Evolutionary conservation across 2,113 vertebrate species (phyloP).

Genomic region (Ophthalmotilapia sp.): DNA sequence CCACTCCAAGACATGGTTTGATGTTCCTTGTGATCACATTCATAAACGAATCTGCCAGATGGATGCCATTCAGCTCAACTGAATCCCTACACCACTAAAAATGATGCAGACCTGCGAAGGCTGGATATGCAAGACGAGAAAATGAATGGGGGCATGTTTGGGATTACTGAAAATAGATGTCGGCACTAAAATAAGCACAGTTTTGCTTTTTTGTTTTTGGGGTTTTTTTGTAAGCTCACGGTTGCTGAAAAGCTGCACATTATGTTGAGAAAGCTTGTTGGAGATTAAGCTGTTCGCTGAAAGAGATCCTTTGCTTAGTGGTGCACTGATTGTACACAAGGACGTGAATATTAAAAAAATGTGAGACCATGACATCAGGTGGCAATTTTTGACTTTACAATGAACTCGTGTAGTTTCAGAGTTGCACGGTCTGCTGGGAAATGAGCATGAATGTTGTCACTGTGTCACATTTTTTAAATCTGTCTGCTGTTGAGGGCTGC

Average conservation of each 20-base stretch:
- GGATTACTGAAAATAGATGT: background rate
- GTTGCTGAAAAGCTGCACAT: background rate
- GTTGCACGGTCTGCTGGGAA: background rate
- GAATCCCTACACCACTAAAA: background rate
- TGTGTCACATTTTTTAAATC: background rate
- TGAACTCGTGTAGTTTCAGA: background rate
- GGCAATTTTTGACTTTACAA: background rate
- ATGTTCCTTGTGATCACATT: conserved; percentile 49
- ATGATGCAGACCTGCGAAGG: background rate
- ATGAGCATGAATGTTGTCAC: background rate
- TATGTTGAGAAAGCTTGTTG: background rate
- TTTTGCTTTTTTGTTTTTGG: background rate
- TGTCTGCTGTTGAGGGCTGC: background rate
- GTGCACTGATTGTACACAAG: background rate
- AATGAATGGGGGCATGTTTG: background rate
- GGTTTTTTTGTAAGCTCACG: accelerated
- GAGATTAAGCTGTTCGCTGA: background rate
- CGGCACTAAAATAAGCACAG: background rate
- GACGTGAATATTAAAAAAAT: accelerated
- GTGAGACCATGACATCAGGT: background rate
- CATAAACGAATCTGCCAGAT: conserved; percentile 60
- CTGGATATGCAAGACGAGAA: background rate
- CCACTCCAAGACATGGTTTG: conserved; percentile 42
- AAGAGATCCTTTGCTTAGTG: background rate
- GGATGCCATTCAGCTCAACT: conserved; percentile 33